Evolutionary conservation across 1,140 invertebrate genomes (phyloP).

Genomic region (Spodoptera litura): DNA sequence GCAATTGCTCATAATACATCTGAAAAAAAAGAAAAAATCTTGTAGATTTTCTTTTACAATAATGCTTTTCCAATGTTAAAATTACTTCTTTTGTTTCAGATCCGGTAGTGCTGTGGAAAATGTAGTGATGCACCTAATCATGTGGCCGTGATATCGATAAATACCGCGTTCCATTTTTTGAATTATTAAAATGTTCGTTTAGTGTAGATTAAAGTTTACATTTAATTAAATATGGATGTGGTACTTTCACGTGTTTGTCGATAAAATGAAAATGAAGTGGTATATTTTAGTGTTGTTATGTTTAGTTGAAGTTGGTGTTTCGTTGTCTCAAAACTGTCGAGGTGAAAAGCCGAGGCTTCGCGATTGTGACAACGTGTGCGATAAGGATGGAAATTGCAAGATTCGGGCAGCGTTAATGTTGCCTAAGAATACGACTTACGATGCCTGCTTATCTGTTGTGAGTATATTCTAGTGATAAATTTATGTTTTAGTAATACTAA

Average conservation of each 20-base stretch:
- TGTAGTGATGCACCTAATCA: conserved; percentile 39
- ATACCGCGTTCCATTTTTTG: not conserved
- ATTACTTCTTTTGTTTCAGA: conserved; percentile 64
- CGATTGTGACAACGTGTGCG: conserved; percentile 85
- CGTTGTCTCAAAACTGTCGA: conserved; percentile 70
- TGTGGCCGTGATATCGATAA: conserved; percentile 36
- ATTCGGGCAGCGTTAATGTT: conserved; percentile 87
- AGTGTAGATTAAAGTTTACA: not conserved
- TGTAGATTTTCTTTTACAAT: too few species aligned
- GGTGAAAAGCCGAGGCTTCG: conserved; percentile 76
- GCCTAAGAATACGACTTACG: conserved; percentile 84
- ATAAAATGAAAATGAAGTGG: conserved; percentile 65
- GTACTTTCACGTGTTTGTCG: conserved; percentile 54
- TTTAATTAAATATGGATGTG: conserved; percentile 19
- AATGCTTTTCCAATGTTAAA: too few species aligned
- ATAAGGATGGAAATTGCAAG: conserved; percentile 76
- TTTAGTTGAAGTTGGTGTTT: conserved; percentile 49
- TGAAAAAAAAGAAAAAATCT: too few species aligned
- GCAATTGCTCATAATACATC: too few species aligned
- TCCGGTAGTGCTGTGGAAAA: conserved; percentile 45
- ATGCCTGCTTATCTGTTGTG: conserved; percentile 84
- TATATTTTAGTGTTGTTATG: conserved; percentile 60
- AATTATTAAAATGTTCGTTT: not conserved
- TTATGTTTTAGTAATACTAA: too few species aligned
- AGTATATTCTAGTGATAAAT: conserved; percentile 50